phyloP scores from a whole-genome alignment of 30 jellyfish, hydroid and myxozoan genomes.

The Pseudorhiza aurosa region DNA sequence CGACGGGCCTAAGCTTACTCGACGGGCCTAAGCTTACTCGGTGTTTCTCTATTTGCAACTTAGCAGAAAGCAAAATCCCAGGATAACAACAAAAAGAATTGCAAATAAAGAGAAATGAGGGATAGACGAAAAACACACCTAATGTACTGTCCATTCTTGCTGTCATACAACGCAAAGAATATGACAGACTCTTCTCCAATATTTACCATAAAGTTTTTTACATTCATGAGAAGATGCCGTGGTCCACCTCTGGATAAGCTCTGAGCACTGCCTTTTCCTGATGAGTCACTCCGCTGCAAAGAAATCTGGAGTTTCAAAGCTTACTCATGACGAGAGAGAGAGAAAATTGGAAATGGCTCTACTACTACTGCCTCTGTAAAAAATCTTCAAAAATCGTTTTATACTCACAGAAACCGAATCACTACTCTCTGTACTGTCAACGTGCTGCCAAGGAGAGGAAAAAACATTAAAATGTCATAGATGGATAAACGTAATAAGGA shows the following conservation, averaged over 20 bases:
- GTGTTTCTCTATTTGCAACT: too few relatives aligned
- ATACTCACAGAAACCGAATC: conserved; percentile 51
- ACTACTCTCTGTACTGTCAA: conserved; percentile 73
- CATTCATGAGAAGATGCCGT: conserved; percentile 63
- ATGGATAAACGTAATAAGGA: too few relatives aligned
- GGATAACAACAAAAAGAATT: too few relatives aligned
- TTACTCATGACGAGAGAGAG: not conserved
- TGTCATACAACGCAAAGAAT: conserved; percentile 76
- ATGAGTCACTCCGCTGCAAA: conserved; percentile 37
- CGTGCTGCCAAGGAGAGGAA: conserved; percentile 48
- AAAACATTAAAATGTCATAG: not conserved
- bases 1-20: too few relatives aligned
- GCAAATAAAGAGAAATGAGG: not conserved
- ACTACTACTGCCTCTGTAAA: too few relatives aligned
- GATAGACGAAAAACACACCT: conserved; percentile 41
- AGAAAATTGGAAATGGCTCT: too few relatives aligned
- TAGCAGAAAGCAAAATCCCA: too few relatives aligned
- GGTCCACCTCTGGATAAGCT: conserved; percentile 52
- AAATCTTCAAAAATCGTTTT: not conserved
- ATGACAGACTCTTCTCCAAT: conserved; percentile 85
- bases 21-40: too few relatives aligned
- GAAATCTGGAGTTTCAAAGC: not conserved
- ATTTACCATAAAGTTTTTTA: conserved; percentile 75
- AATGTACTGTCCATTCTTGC: conserved; percentile 58
- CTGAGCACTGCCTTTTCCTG: conserved; percentile 4